Percentiles rank a stretch among this genome's conserved stretches.
phyloP scores from a whole-genome alignment of 1,140 invertebrate genomes.

The Galleria mellonella region DNA sequence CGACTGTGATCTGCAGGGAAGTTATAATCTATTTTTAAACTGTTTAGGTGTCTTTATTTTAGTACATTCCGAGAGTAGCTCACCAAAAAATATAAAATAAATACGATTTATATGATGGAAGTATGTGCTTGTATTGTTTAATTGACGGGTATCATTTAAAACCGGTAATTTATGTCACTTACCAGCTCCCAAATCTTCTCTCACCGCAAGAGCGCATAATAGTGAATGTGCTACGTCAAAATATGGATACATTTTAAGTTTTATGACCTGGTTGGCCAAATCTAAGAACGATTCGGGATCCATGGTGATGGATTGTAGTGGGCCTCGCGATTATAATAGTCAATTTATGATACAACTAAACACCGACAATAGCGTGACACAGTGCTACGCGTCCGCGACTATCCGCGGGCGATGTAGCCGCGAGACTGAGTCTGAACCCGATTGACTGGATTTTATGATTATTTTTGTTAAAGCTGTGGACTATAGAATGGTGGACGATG shows the following conservation, averaged over 20 bases:
- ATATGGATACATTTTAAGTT: conserved; percentile 99
- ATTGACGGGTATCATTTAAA: conserved; percentile 41
- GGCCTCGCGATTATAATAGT: conserved; percentile 18
- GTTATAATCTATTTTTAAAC: conserved; percentile 54
- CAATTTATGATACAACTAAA: conserved; percentile 53
- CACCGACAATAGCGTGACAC: conserved; percentile 59
- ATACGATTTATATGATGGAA: conserved; percentile 22
- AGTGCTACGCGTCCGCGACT: conserved; percentile 50
- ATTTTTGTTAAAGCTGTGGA: conserved; percentile 40
- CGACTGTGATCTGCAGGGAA: conserved; percentile 30
- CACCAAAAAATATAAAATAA: conserved; percentile 11
- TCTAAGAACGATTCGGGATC: conserved; percentile 98
- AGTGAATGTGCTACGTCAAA: conserved; percentile 98
- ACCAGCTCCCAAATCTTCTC: conserved; percentile 96
- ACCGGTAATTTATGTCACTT: conserved; percentile 56
- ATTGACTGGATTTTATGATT: conserved; percentile 30
- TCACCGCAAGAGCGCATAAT: conserved; percentile 91
- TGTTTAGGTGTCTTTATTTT: conserved; percentile 54
- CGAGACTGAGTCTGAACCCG: conserved; percentile 43
- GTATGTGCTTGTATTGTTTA: conserved; percentile 2
- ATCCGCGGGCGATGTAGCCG: conserved; percentile 58
- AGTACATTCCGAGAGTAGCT: conserved; percentile 25
- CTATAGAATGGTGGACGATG: conserved; percentile 4
- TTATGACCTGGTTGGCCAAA: conserved; percentile 98
- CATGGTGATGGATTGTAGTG: conserved; percentile 76